Base-by-base conservation (phyloP, 2,888 invertebrate genomes). In the Bellardia bayeri region DNA sequence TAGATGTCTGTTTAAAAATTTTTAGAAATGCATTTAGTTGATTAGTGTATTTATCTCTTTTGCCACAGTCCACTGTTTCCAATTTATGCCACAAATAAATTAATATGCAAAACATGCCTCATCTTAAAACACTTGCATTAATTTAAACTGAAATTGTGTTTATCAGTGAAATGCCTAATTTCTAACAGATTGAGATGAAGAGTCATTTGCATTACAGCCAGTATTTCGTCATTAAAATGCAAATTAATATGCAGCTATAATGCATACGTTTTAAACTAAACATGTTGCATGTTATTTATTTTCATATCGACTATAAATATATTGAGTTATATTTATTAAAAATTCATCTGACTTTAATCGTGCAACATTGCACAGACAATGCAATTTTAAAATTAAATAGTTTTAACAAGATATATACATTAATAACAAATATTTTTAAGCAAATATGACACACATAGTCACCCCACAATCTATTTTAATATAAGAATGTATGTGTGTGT, bases 381-480 rank as follows among this genome's bases (percentile, higher is more conserved):
- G 69, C 14, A 69, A 71, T 69, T 61, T 69, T 14, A 51, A 81
- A 37, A 37, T 2, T 58, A 13, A 56, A 74, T 68, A 9, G 30
- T 49, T 51, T 51, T 14, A 8, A 42, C 54, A 8, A 2, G n/a
- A 51, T 30, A 23, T 69, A 51, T n/a, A 54, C 37, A 63, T n/a
- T 61, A 71, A 37, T 30, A 68, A 56, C 16, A 33, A 80, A 61
- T n/a, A 61, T 30, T 80, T 58, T 11, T 14, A 71, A 8, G 14
- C 30, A 40, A 66, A 68, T 51, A 68, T 40, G 56, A 2, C 45
- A 33, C 42, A 45, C n/a, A 40, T 6, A 4, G 5, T n/a, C 42
- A 13, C 7, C 16, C 3, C 7, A 30, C 16, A 23, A 45, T 33
- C n/a, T 56, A 33, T 33, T 54, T 71, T 30, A 11, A 51, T 63